Percentiles rank a stretch among this genome's conserved stretches.
These are phyloP conservation scores for Listronotus oregonensis DNA, from an alignment of 1,140 invertebrate species.

Conservation along the genomic window DNA sequence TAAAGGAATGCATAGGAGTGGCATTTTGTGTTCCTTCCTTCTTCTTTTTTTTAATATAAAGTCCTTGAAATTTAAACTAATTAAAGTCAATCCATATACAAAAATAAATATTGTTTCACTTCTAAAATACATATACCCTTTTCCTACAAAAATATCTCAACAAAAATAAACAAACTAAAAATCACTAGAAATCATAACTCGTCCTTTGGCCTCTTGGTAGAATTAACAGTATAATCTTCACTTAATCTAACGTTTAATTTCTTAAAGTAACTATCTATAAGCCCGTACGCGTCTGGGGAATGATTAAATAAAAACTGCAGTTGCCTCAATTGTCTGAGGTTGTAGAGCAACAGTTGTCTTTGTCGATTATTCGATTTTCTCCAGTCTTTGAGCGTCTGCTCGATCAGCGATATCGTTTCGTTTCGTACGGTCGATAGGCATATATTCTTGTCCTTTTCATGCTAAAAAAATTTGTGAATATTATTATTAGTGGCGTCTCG, in stretches of 20 bases:
- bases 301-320: slow-evolving; percentile 48
- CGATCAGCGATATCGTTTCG: slow-evolving; percentile 44
- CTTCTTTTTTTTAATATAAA: no score
- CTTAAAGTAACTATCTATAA: slow-evolving; percentile 37
- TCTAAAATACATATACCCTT: no score
- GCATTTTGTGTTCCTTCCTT: no score
- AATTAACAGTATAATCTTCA: slow-evolving; percentile 6
- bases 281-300: slow-evolving; percentile 26
- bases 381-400: slow-evolving; percentile 44
- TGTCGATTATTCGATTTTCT: slow-evolving; percentile 39
- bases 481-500: background rate
- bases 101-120: no score
- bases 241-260: slow-evolving; percentile 26
- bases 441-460: slow-evolving; percentile 35
- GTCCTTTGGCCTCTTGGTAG: background rate
- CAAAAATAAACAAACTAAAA: slow-evolving; percentile 1
- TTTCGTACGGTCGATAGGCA: slow-evolving; percentile 42
- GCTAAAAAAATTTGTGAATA: slow-evolving; percentile 29
- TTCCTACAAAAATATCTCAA: background rate
- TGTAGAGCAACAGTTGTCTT: slow-evolving; percentile 40
- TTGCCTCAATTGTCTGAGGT: slow-evolving; percentile 42
- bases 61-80: no score
- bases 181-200: slow-evolving; percentile 32
- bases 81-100: no score
- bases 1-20: no score